Evolutionary conservation across 2,888 invertebrate species (phyloP).

Genomic region (Amphipoea lucens): DNA sequence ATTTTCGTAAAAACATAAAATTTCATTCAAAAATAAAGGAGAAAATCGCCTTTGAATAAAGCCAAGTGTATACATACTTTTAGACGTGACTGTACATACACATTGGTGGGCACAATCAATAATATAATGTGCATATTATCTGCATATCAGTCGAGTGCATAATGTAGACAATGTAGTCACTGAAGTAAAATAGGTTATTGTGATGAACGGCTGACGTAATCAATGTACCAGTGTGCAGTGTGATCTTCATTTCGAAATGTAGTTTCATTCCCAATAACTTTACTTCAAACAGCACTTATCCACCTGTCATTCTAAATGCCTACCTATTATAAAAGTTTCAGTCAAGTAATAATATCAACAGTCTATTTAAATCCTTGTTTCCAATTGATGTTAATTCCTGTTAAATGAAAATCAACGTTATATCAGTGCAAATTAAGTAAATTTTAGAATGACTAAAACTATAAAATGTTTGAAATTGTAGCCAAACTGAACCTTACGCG

Average conservation of each 20-base stretch:
- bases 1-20: no score
- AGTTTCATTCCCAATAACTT: background rate
- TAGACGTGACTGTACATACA: no score
- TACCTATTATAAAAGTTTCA: background rate
- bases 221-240: background rate
- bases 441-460: background rate
- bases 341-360: conserved; percentile 7
- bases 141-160: conserved; percentile 42
- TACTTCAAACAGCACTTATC: background rate
- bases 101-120: conserved; percentile 1
- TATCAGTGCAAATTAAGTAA: background rate
- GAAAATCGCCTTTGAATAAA: no score
- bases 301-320: background rate
- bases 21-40: no score
- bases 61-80: no score
- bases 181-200: conserved; percentile 54
- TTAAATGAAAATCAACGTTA: background rate
- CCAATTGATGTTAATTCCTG: background rate
- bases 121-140: conserved; percentile 15
- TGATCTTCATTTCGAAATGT: background rate
- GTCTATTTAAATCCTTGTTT: conserved; percentile 30
- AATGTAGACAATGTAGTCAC: conserved; percentile 32
- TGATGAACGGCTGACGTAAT: conserved; percentile 34
- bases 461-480: background rate
- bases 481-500: background rate